A percentile compares a stretch with the other conserved stretches of the same genome.
phyloP scores from a whole-genome alignment of 2,797 vertebrate species.

The Anomalospiza imberbis region DNA sequence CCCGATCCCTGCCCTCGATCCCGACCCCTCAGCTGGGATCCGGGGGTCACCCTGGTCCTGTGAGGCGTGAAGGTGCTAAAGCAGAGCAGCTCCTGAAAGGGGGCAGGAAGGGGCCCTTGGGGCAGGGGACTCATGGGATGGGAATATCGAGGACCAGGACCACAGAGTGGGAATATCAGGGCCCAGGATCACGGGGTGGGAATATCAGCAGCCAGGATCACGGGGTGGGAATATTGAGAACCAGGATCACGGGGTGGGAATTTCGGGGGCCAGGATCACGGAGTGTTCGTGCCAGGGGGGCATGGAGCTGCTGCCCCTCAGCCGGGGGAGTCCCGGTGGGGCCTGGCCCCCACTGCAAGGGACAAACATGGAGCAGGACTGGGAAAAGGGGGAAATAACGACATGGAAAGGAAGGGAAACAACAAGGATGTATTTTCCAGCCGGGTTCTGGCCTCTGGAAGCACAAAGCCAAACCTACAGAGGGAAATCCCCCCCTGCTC shows the following conservation, averaged over 20 bases:
- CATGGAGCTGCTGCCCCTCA: fast-evolving
- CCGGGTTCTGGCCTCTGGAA: not conserved
- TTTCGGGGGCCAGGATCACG: no score
- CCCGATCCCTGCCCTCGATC: not conserved
- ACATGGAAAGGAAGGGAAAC: not conserved
- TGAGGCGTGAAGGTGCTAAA: fast-evolving
- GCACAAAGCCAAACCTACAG: not conserved
- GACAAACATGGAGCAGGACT: not conserved
- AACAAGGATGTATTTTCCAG: not conserved
- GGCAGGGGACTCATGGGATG: fast-evolving
- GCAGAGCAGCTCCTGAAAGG: no score
- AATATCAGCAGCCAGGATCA: no score
- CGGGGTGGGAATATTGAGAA: no score
- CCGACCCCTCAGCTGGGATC: not conserved
- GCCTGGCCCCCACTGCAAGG: fast-evolving
- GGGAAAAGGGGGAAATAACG: fast-evolving
- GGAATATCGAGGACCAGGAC: no score
- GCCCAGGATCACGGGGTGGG: no score
- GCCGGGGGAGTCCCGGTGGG: fast-evolving
- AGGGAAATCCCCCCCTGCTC: fast-evolving
- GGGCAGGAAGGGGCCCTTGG: not conserved
- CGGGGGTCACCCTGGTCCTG: fast-evolving
- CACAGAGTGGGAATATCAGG: no score
- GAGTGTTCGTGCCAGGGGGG: fast-evolving
- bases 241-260: no score